A percentile compares a stretch with the other conserved stretches of the same genome.
phyloP scores from a whole-genome alignment of 2,113 vertebrate species.

The Bos javanicus region DNA sequence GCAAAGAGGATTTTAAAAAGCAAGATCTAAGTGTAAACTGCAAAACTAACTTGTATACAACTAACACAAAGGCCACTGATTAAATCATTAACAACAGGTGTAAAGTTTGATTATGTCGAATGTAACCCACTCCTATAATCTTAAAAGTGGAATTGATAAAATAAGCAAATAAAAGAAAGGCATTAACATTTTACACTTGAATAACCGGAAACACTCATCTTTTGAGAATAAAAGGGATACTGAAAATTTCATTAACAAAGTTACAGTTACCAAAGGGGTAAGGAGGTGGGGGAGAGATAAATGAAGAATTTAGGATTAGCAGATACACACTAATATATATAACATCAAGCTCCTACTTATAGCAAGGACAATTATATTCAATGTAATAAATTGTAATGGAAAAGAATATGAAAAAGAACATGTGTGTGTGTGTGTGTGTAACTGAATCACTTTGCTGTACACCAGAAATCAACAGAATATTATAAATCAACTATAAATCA shows the following conservation, averaged over 20 bases:
- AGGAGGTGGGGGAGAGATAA: not conserved
- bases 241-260: not conserved
- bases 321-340: not conserved
- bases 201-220: not conserved
- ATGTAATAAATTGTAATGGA: not conserved
- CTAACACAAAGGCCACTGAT: not conserved
- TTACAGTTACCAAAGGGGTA: not conserved
- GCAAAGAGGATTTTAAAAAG: conserved; percentile 48
- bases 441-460: not conserved
- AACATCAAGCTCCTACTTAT: not conserved
- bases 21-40: not conserved
- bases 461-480: not conserved
- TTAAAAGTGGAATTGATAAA: not conserved
- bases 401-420: not conserved
- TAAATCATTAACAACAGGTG: not conserved
- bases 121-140: not conserved
- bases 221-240: not conserved
- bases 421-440: not conserved
- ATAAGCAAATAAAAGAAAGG: not conserved
- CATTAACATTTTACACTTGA: not conserved
- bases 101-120: not conserved
- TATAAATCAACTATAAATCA: not conserved
- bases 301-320: not conserved
- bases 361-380: not conserved
- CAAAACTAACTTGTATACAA: conserved; percentile 2